These are phyloP conservation scores for Cremastinae sp. DNA, from an alignment of 2,888 invertebrate genomes.

Conservation along the genomic window DNA sequence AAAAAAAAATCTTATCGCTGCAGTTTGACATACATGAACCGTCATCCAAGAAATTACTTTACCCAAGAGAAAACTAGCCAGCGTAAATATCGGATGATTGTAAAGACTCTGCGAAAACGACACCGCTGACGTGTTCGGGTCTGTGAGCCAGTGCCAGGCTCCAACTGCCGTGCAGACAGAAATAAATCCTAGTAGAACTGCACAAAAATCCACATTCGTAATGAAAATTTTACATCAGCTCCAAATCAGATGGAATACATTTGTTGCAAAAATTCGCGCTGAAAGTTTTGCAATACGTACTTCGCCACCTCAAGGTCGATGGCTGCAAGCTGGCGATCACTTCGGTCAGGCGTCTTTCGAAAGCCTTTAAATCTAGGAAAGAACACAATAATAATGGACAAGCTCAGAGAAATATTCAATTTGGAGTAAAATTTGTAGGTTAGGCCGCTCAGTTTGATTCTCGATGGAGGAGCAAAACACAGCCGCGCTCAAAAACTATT, in stretches of 20 bases:
- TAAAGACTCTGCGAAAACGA: conserved; percentile 94
- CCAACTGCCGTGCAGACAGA: conserved; percentile 96
- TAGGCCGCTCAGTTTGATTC: conserved; percentile 21
- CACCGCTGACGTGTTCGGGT: conserved; percentile 95
- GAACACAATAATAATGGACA: background rate
- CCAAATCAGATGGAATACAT: background rate
- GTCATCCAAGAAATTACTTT: conserved; percentile 76
- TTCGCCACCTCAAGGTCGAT: conserved; percentile 96
- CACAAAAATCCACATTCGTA: conserved; percentile 67
- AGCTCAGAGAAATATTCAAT: background rate
- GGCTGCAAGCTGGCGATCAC: conserved; percentile 98
- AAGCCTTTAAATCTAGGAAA: conserved; percentile 95
- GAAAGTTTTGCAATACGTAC: conserved; percentile 83
- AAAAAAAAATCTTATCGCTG: conserved; percentile 57
- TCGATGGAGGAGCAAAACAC: background rate
- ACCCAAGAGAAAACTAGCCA: conserved; percentile 92
- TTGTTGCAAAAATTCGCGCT: background rate
- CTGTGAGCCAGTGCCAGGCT: conserved; percentile 97
- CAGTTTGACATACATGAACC: background rate
- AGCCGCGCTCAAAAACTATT: background rate
- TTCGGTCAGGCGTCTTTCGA: conserved; percentile 97
- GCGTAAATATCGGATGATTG: conserved; percentile 96
- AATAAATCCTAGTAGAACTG: conserved; percentile 92
- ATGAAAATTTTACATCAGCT: background rate
- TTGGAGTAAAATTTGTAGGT: conserved; percentile 41